Percentiles rank a stretch among this genome's conserved stretches.
phyloP scores from a whole-genome alignment of 2,113 vertebrate species.

The Oriolus oriolus region DNA sequence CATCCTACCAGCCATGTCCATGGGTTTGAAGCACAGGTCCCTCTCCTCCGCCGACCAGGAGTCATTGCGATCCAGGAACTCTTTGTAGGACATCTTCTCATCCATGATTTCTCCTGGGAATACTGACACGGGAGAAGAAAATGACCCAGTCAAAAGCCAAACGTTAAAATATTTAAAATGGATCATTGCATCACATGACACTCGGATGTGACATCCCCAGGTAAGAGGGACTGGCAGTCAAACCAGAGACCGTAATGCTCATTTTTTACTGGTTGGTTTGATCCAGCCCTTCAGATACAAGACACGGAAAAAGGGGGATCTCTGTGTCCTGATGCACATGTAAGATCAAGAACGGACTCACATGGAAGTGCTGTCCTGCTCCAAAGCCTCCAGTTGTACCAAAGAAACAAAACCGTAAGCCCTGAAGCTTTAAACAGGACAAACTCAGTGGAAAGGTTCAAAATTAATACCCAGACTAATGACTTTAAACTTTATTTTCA shows the following conservation, averaged over 20 bases:
- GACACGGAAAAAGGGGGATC: not conserved
- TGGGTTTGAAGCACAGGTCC: conserved; percentile 53
- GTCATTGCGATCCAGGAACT: conserved; percentile 57
- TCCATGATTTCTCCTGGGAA: conserved; percentile 57
- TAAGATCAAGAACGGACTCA: accelerated
- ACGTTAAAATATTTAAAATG: accelerated
- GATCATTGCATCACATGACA: accelerated
- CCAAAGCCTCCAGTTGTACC: not conserved
- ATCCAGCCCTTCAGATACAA: not conserved
- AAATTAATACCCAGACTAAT: not conserved
- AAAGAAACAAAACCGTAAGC: accelerated
- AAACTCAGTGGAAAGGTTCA: not conserved
- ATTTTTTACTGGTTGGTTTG: not conserved
- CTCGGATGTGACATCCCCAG: not conserved
- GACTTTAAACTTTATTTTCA: not conserved
- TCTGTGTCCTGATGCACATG: accelerated
- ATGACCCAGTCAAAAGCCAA: not conserved
- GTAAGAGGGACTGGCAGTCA: not conserved
- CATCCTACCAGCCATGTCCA: conserved; percentile 56
- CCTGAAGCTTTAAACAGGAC: not conserved
- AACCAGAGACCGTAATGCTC: accelerated
- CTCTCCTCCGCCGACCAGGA: conserved; percentile 59
- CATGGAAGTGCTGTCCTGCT: not conserved
- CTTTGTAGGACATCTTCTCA: conserved; percentile 65
- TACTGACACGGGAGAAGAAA: not conserved